A percentile compares a stretch with the other conserved stretches of the same genome.
phyloP scores from a whole-genome alignment of 2,797 vertebrate species.

The Miichthys miiuy region DNA sequence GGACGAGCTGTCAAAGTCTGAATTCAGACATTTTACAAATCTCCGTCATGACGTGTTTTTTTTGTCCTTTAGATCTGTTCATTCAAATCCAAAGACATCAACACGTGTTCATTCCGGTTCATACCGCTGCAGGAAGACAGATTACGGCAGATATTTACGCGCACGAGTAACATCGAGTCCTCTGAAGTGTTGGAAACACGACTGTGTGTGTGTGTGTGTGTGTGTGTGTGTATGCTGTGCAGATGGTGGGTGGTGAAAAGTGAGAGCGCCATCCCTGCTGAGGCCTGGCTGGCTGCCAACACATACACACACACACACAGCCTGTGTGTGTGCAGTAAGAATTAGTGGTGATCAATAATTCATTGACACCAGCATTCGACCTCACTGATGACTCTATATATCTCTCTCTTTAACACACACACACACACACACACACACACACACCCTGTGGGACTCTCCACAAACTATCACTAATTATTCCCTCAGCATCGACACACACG shows the following conservation, averaged over 20 bases:
- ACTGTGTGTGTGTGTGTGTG: conserved; percentile 20
- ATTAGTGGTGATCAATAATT: conserved; percentile 75
- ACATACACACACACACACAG: conserved; percentile 35
- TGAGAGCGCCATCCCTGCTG: conserved; percentile 64
- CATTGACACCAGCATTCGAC: conserved; percentile 69
- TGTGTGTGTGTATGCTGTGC: conserved; percentile 53
- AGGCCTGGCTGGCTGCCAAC: conserved; percentile 71
- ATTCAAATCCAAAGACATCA: too few relatives aligned
- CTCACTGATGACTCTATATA: conserved; percentile 70
- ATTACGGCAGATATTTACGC: too few relatives aligned
- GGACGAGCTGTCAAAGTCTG: too few relatives aligned
- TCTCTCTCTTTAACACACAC: conserved; percentile 28
- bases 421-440: conserved; percentile 30
- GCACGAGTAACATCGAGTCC: too few relatives aligned
- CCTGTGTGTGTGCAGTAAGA: conserved; percentile 48
- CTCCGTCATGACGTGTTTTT: too few relatives aligned
- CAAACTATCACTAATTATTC: conserved; percentile 70
- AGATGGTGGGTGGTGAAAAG: conserved; percentile 77
- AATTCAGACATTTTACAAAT: too few relatives aligned
- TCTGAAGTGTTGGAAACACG: not conserved
- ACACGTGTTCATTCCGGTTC: too few relatives aligned
- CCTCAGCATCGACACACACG: conserved; percentile 42
- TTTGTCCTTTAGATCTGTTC: too few relatives aligned
- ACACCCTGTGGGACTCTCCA: conserved; percentile 53
- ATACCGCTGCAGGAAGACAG: too few relatives aligned